Evolutionary conservation across 2,797 vertebrate species (phyloP), one percentile per base, ranked within the genome.

Genomic region (Hypotaenidia okinawae): DNA sequence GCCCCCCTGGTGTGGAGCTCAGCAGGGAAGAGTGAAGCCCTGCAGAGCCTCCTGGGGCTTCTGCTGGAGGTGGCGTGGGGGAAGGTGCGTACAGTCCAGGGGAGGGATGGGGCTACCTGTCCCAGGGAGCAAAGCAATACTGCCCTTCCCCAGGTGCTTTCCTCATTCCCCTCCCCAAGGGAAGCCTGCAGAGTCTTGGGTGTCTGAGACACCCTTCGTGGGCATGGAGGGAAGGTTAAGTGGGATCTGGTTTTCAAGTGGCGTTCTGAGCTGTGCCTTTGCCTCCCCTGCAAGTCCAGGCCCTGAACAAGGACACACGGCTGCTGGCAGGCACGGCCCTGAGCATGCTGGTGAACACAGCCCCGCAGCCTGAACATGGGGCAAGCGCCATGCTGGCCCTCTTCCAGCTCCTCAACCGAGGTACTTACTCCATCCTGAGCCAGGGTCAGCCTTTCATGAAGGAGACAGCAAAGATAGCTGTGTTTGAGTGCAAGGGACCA

Each of bases 261-360:
- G 15, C 5, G 0, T 75, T 92, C 55, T 84, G 51, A 83, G n/a
- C 47, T 58, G 18, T 85, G 37, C 32, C 55, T 90, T 76, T 87
- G 7, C 66, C 32, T 89, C 27, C 25, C 22, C 24, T 58, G 35
- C 0, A 3, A 66, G 72, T 88, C 19, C 70, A 98, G 97, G 73
- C 59, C 8, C 69, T 74, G 64, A 98, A 97, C 97, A 98, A 98
- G 94, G 99, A 99, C 87, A 98, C 97, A 0, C 97, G 98, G 72
- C 97, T 99, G 58, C 96, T 99, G 97, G 98, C 98, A 0, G 98
- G 98, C 58, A 99, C 98, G 0, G 98, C 98, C 22, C 95, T 99
- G 91, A 98, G 98, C 94, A 99, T 99, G 98, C 89, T 99, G 96
- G 98, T 98, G 89, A 99, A 98, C 97, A 98, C 98, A 0, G 97